Base-by-base conservation (phyloP, 2,113 vertebrate species). In the Hypomesus transpacificus region DNA sequence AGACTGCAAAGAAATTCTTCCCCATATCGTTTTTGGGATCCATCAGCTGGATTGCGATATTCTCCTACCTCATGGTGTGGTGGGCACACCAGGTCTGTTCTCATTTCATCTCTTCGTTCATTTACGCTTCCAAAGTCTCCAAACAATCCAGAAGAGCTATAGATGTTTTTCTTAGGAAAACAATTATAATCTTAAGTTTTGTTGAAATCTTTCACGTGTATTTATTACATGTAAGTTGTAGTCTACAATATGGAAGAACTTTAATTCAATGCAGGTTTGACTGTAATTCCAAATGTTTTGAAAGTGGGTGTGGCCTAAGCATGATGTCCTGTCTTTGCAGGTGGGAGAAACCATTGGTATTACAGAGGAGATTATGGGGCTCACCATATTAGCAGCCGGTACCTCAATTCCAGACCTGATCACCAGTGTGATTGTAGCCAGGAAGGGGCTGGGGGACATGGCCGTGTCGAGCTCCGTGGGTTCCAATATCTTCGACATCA, bases 21-120 rank as follows among this genome's bases (percentile, higher is more conserved):
- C 93, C 94, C 14, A 1, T 98, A 85, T 93, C 94, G 0, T 98
- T 98, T 91, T 85, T 98, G 66, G 95, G 96, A n/a, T 82, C 96
- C 68, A 97, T 98, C 88, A 73, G 86, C 80, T 98, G 96, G 96
- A 98, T 98, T 57, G 96, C 93, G 26, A 80, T 77, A 50, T 98
- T 98, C 88, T 98, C 96, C n/a, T 98, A 98, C 83, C 87, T 98
- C 60, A 98, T 98, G 96, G 96, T 98, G 85, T 98, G 96, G 96
- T 98, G 95, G 96, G 96, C 96, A 50, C 96, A 98, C 85, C 96
- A 98, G 95, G 96, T 98, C 7, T 46, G 39, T 46, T 9, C 39
- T 46, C 39, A 46, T 46, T 13, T 46, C 39, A 46, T 13, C 39
- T 46, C 39, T 6, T 46, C 7, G 1, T 46, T 46, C 39, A 46